Evolutionary conservation across 2,888 invertebrate genomes (phyloP).

Genomic region (Limnephilus lunatus): DNA sequence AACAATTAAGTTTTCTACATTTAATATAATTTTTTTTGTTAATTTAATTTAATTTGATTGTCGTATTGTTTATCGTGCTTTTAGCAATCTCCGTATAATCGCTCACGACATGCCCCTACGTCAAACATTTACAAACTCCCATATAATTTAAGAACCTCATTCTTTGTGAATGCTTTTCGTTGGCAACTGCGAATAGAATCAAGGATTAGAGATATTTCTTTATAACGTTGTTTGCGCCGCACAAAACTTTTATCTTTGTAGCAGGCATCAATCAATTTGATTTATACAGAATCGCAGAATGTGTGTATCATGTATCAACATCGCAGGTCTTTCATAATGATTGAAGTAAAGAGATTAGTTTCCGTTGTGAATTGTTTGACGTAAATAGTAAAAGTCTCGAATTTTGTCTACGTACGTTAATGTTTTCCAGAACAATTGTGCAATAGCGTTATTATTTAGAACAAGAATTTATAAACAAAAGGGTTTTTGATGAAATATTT

Average conservation of each 20-base stretch:
- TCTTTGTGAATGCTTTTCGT: background rate
- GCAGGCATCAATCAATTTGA: background rate
- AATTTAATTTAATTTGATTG: background rate
- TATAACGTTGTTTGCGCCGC: background rate
- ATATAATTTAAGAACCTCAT: background rate
- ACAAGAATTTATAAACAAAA: background rate
- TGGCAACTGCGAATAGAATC: background rate
- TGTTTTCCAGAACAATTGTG: background rate
- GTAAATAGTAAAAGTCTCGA: background rate
- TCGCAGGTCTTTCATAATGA: background rate
- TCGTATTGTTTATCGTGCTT: background rate
- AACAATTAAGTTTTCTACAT: too few species aligned
- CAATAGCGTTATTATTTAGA: background rate
- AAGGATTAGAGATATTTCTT: background rate
- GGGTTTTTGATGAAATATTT: background rate
- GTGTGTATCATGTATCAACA: background rate
- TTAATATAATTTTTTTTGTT: too few species aligned
- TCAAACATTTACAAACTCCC: background rate
- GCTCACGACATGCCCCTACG: background rate
- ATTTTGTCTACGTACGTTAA: background rate
- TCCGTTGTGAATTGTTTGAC: background rate
- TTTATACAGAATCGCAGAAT: background rate
- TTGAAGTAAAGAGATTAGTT: background rate
- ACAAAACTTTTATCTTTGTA: background rate
- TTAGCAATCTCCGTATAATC: background rate